Base-by-base conservation (phyloP, 2,113 vertebrate genomes). In the Poeciliopsis prolifica region DNA sequence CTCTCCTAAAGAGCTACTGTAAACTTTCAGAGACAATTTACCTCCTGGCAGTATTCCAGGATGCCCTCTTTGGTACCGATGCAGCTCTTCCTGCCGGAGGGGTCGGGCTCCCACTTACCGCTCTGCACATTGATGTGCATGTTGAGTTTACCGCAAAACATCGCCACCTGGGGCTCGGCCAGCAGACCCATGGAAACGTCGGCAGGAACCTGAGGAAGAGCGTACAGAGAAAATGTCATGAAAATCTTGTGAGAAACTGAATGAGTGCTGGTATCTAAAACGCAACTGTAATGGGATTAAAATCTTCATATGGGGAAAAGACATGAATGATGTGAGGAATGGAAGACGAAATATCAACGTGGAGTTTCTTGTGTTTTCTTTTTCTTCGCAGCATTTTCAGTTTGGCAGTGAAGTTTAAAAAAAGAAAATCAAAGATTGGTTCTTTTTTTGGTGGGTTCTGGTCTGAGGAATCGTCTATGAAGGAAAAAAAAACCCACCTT, bases 111-210 rank as follows among this genome's bases (percentile, higher is more conserved):
- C 98, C 98, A 99, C 86, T 99, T 99, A 2, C 97, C 97, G 0
- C 93, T 99, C 95, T 99, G 98, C 65, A 99, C 96, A 0, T 98
- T 98, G 95, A 99, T 96, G 88, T 98, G 97, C 97, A 99, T 98
- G 92, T 98, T 99, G 91, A 97, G 96, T 81, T 98, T 99, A 65
- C 94, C 95, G 61, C 98, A 99, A 89, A 99, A 99, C 97, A 99
- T 99, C 90, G 97, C 97, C 0, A 99, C 95, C 89, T 99, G 98
- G 61, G 98, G 98, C 88, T 99, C 98, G 0, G 97, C 97, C 91
- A 99, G 86, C 64, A 98, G 86, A 15, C 97, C 97, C n/a, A 95
- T 94, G 0, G 96, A 96, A 78, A 96, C 95, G 51, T 99, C 97
- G 61, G 97, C 96, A 42, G 97, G 97, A 68, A 98, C 96, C 98